Evolutionary conservation across 2,888 invertebrate species (phyloP), one percentile per base, ranked within the genome.

Genomic region (Pachymerium ferrugineum): DNA sequence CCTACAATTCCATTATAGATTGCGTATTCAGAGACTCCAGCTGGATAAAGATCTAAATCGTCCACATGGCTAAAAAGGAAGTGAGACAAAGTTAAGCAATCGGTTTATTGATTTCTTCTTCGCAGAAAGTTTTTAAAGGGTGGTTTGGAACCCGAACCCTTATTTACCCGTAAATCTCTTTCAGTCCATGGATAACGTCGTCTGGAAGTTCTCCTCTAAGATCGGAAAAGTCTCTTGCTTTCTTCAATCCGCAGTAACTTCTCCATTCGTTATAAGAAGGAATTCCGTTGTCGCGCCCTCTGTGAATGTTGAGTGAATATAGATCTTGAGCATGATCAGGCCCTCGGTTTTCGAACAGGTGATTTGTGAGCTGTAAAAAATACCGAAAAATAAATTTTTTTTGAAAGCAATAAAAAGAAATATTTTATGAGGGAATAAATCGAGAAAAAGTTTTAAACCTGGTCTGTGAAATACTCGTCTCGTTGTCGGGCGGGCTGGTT

Each of bases 401-500:
- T n/a, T n/a, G n/a, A 30, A 10, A 19, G 14, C 8, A 70, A 70
- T 22, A 14, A 10, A 30, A 25, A 14, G 16, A n/a, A 16, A 16
- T 62, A 28, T 62, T 62, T 25, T 22, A 28, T 28, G 62, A 19
- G 5, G 4, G 8, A 14, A 62, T 16, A 62, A 62, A 2, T 8
- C 12, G 16, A 16, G 19, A 62, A 38, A 28, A 22, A 31, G 3
- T 33, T 28, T 16, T 88, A 88, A 83, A 93, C 92, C 83, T 90
- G 91, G 78, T 89, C 86, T 0, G 94, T 94, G 77, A 95, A 93
- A 0, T 94, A 94, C 82, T 94, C 94, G 81, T 95, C 94, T 93
- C 94, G 94, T 80, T 94, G 93, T 83, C 94, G 94, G 0, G 94
- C 93, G 22, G 94, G 93, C 85, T 94, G 94, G 83, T 95, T 94